Evolutionary conservation across 1,140 invertebrate species (phyloP).

Genomic region (Drosophila prosaltans): DNA sequence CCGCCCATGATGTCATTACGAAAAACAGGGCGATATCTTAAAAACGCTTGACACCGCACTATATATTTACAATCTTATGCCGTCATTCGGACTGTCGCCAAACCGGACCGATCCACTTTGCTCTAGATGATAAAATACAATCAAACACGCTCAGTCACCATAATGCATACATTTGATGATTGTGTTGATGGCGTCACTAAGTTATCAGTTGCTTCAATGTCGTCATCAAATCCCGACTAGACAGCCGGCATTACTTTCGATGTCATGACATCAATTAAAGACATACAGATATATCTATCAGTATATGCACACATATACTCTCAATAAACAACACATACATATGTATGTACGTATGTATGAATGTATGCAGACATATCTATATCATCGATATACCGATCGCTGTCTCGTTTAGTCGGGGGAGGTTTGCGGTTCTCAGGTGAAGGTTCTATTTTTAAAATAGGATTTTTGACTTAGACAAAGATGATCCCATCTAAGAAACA

Average conservation of each 20-base stretch:
- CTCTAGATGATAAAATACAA: constrained; percentile 1
- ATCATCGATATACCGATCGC: neutral
- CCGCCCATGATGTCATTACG: neutral
- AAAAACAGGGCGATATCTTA: neutral
- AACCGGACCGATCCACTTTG: constrained; percentile 18
- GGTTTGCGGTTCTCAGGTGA: constrained; percentile 15
- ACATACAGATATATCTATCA: neutral
- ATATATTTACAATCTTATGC: neutral
- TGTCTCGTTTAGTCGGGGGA: neutral
- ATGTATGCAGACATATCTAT: neutral
- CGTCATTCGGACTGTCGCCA: neutral
- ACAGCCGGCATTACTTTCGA: constrained; percentile 23
- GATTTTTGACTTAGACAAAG: neutral
- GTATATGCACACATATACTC: neutral
- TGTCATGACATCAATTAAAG: constrained; percentile 14
- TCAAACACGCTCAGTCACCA: neutral
- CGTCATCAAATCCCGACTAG: constrained; percentile 8
- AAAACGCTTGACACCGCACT: neutral
- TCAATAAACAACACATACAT: neutral
- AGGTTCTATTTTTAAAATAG: constrained; percentile 20
- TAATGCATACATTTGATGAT: neutral
- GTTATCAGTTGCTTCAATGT: constrained; percentile 2
- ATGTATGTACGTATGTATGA: neutral
- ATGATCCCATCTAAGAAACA: neutral
- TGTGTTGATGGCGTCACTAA: constrained; percentile 13